phyloP scores from a whole-genome alignment of 2,797 vertebrate species.

The Cyprinella venusta region DNA sequence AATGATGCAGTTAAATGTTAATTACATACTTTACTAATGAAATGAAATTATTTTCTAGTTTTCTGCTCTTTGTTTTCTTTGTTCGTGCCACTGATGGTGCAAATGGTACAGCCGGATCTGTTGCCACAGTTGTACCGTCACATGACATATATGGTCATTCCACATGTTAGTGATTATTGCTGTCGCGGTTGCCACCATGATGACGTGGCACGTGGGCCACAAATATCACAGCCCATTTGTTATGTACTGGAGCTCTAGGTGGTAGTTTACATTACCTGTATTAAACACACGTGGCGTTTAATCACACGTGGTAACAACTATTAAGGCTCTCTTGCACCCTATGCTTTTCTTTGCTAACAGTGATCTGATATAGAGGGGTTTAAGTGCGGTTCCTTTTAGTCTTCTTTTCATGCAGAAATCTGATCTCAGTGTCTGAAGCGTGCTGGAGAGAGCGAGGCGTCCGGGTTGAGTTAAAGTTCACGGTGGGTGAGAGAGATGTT shows the following conservation, averaged over 20 bases:
- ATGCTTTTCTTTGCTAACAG: slow-evolving; percentile 35
- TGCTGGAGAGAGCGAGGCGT: slow-evolving; percentile 56
- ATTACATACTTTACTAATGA: neutral
- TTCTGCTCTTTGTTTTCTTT: slow-evolving; percentile 3
- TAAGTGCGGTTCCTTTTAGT: slow-evolving; percentile 37
- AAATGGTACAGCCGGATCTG: neutral
- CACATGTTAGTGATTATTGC: neutral
- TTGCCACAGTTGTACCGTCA: neutral
- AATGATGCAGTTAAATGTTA: neutral
- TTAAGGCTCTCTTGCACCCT: slow-evolving; percentile 14
- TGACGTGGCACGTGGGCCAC: neutral
- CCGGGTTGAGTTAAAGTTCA: slow-evolving; percentile 64
- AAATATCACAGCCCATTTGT: neutral
- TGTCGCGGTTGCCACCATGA: neutral
- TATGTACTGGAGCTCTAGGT: neutral
- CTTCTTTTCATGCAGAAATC: slow-evolving; percentile 57
- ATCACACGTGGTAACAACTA: neutral
- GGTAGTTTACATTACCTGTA: neutral
- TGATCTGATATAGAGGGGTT: slow-evolving; percentile 8
- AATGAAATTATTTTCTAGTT: neutral
- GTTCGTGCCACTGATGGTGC: neutral
- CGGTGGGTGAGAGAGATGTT: slow-evolving; percentile 46
- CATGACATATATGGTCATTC: neutral
- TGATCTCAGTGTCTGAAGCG: slow-evolving; percentile 56
- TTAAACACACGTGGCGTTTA: neutral